Conservation (phyloP, 2,888 invertebrate genomes). For the Phymatocera aterrima region DNA sequence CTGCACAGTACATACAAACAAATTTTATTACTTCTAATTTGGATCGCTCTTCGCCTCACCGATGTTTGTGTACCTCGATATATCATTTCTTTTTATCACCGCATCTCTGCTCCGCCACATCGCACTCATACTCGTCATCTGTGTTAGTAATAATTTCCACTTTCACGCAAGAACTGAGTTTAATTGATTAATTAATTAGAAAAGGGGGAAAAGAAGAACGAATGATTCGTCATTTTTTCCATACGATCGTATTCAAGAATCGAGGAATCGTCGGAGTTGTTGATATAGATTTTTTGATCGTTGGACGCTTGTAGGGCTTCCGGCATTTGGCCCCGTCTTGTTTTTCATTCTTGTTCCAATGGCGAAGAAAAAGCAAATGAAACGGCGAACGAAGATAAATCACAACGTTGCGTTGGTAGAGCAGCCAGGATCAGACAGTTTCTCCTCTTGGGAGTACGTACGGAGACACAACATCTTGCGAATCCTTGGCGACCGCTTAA, state of each 20-base stretch:
- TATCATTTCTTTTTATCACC: constrained; percentile 9
- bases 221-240: too few relatives aligned
- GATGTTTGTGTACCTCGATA: constrained; percentile 19
- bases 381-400: constrained; percentile 12
- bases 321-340: constrained; percentile 3
- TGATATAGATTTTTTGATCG: constrained; percentile 16
- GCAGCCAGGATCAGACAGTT: constrained; percentile 25
- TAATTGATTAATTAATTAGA: too few relatives aligned
- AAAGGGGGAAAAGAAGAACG: too few relatives aligned
- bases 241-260: background rate
- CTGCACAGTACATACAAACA: constrained; percentile 32
- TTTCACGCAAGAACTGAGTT: too few relatives aligned
- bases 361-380: background rate
- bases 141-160: background rate
- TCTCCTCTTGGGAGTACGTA: constrained; percentile 20
- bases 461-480: constrained; percentile 42
- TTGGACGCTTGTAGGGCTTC: constrained; percentile 3
- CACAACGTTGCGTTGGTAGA: constrained; percentile 12
- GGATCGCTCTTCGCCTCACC: background rate
- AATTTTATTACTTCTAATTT: constrained; percentile 39
- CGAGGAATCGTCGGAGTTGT: background rate
- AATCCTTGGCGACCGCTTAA: constrained; percentile 36
- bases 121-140: background rate
- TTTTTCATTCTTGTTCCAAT: constrained; percentile 1
- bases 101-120: background rate